These are phyloP conservation scores for Heterodera filipjevi DNA, from an alignment of 2,888 invertebrate species.

Conservation along the genomic window DNA sequence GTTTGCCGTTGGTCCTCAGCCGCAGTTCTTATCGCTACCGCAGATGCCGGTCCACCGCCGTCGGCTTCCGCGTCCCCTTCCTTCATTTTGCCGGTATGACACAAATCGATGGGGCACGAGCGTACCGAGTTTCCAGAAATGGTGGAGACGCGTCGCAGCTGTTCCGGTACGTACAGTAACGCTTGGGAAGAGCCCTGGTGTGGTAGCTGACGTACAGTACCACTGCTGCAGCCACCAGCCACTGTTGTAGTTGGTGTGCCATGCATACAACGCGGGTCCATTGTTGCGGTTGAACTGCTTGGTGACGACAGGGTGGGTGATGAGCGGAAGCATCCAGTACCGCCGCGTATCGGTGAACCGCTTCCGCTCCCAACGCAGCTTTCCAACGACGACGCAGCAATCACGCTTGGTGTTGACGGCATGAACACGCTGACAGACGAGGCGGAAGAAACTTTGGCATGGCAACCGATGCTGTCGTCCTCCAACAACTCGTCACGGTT, in stretches of 20 bases:
- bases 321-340: background rate
- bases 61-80: background rate
- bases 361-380: conserved; percentile 3
- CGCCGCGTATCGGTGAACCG: background rate
- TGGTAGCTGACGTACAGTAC: background rate
- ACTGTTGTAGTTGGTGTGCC: conserved; percentile 39
- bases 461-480: background rate
- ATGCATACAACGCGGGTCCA: background rate
- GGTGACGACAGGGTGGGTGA: background rate
- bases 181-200: conserved; percentile 52
- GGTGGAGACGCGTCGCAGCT: conserved; percentile 54
- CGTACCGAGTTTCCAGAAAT: conserved; percentile 55
- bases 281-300: conserved; percentile 25
- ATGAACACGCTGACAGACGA: background rate
- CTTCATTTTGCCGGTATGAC: background rate
- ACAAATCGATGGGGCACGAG: conserved; percentile 53
- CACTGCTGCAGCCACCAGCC: conserved; percentile 20
- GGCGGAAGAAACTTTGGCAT: background rate
- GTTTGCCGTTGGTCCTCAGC: background rate
- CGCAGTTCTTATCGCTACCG: background rate
- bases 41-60: background rate
- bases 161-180: conserved; percentile 56
- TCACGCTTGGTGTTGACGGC: background rate
- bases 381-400: conserved; percentile 1
- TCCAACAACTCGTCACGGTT: background rate